A percentile compares a stretch with the other conserved stretches of the same genome.
These are phyloP conservation scores for Ophiodon elongatus DNA, from an alignment of 2,113 vertebrate species.

Conservation along the genomic window DNA sequence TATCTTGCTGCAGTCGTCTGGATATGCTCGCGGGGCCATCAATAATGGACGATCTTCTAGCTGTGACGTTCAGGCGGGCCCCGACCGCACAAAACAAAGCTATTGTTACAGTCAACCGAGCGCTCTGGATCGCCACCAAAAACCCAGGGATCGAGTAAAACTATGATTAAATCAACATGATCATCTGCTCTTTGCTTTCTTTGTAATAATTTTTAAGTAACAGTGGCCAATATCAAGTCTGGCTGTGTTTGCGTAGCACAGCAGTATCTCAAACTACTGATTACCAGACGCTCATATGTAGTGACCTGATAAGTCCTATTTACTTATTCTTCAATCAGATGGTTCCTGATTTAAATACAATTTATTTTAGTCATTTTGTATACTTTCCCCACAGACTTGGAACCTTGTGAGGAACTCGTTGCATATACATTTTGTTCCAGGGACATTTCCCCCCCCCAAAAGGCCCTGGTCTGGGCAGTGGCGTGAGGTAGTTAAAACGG, in stretches of 20 bases:
- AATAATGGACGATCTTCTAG: constrained; percentile 70
- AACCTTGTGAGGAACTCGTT: neutral
- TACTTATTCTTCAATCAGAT: neutral
- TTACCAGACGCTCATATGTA: neutral
- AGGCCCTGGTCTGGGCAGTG: neutral
- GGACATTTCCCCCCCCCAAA: neutral
- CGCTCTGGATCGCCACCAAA: neutral
- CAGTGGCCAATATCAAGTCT: neutral
- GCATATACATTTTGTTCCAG: neutral
- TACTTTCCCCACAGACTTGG: neutral
- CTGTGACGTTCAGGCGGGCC: constrained; percentile 39
- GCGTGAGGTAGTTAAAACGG: too few species aligned
- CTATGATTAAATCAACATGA: neutral
- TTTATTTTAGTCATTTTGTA: neutral
- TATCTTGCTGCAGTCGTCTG: constrained; percentile 64
- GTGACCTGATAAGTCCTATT: neutral
- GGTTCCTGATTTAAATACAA: neutral
- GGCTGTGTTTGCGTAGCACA: neutral
- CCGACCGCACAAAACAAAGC: constrained; percentile 23
- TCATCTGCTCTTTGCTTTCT: neutral
- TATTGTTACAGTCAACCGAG: constrained; percentile 1
- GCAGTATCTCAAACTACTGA: neutral
- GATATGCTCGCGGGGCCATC: constrained; percentile 58
- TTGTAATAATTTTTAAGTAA: neutral
- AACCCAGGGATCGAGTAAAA: neutral